phyloP scores from a whole-genome alignment of 2,797 vertebrate genomes.

The Anolis apletophallus region DNA sequence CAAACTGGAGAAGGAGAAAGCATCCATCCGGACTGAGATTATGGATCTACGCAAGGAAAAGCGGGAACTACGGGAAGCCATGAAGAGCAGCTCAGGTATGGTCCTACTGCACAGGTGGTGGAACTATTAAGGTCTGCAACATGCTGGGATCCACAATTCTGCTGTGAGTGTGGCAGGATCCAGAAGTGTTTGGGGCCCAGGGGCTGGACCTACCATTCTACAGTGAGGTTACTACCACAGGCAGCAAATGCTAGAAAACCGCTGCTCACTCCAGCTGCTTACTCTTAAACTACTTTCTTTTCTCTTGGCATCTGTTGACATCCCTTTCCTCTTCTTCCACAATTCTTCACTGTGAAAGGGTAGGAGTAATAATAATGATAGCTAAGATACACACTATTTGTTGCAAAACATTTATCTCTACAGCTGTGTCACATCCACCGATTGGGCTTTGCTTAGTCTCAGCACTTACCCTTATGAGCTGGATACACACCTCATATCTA shows the following conservation, averaged over 20 bases:
- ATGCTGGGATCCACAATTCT: neutral
- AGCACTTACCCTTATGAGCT: neutral
- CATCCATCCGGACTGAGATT: slow-evolving; percentile 85
- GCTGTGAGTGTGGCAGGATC: neutral
- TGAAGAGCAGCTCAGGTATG: slow-evolving; percentile 85
- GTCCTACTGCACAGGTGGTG: neutral
- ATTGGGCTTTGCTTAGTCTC: neutral
- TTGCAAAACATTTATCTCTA: neutral
- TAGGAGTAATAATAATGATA: neutral
- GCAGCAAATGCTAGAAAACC: too few relatives aligned
- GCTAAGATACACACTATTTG: neutral
- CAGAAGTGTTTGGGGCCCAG: neutral
- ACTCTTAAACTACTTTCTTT: too few relatives aligned
- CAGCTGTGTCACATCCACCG: neutral
- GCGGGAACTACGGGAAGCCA: slow-evolving; percentile 85
- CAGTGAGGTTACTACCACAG: too few relatives aligned
- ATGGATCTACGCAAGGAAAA: slow-evolving; percentile 87
- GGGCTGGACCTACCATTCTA: too few relatives aligned
- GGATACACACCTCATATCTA: neutral
- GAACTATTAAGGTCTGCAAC: neutral
- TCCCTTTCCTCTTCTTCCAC: neutral
- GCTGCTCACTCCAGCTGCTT: neutral
- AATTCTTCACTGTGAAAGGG: neutral
- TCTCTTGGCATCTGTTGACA: neutral
- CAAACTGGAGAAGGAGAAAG: slow-evolving; percentile 92